These are phyloP conservation scores for Ecdyonurus torrentis DNA, from an alignment of 2,888 invertebrate genomes.

Conservation along the genomic window DNA sequence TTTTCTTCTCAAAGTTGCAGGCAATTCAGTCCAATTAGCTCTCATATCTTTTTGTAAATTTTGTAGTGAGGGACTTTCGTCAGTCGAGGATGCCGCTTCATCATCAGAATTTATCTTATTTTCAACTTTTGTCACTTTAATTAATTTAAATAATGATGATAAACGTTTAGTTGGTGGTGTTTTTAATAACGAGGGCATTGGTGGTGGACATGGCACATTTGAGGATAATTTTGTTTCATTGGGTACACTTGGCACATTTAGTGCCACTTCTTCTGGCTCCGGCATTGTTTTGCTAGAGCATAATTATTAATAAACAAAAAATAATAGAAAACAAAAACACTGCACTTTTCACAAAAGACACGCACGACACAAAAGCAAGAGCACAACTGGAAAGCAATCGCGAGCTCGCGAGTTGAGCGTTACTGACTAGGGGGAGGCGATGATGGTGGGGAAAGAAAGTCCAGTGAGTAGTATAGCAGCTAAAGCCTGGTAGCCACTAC, in stretches of 20 bases:
- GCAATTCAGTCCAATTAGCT: slow-evolving; percentile 26
- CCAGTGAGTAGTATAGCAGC: slow-evolving; percentile 6
- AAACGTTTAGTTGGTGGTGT: background rate
- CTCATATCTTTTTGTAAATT: slow-evolving; percentile 12
- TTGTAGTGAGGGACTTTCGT: slow-evolving; percentile 1
- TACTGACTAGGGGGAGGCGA: background rate
- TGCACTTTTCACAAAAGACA: too few species aligned
- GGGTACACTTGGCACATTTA: too few species aligned
- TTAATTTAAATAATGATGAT: background rate
- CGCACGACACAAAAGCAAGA: background rate
- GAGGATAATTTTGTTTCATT: too few species aligned
- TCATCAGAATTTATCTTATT: slow-evolving; percentile 1
- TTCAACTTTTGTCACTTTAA: background rate
- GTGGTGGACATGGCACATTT: background rate
- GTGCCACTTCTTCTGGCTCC: background rate
- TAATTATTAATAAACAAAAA: background rate
- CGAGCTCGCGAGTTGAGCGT: background rate
- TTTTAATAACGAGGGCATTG: background rate
- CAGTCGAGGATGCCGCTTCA: background rate
- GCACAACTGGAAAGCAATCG: background rate
- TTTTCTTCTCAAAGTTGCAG: slow-evolving; percentile 24
- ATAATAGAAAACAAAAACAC: background rate
- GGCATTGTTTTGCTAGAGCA: background rate
- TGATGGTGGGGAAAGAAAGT: slow-evolving; percentile 5
- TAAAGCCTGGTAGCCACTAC: slow-evolving; percentile 21